A percentile compares a stretch with the other conserved stretches of the same genome.
Conservation (phyloP, 1,140 invertebrate genomes). For the Drosophila orena region DNA sequence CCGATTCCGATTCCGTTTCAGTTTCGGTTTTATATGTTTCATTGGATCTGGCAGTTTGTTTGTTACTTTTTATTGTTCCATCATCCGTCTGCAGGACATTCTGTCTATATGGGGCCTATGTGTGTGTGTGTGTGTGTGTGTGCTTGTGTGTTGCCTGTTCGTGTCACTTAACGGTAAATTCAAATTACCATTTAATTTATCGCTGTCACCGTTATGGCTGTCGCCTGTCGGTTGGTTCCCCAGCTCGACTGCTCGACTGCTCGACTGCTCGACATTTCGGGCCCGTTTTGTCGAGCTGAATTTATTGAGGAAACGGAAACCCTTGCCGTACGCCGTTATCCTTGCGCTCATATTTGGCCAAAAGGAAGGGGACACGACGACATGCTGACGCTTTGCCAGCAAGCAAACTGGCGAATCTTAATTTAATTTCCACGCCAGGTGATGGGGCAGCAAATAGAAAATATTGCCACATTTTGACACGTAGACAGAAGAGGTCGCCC, state of each 20-base stretch:
- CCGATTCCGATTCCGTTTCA: constrained; percentile 37
- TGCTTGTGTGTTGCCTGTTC: constrained; percentile 53
- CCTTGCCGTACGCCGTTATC: constrained; percentile 37
- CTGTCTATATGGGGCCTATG: constrained; percentile 22
- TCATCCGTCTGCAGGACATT: constrained; percentile 19
- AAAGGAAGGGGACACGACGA: constrained; percentile 39
- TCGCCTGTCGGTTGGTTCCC: constrained; percentile 59
- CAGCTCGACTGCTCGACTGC: neutral
- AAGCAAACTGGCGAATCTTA: constrained; percentile 47
- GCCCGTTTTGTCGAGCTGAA: constrained; percentile 28
- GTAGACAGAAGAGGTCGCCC: constrained; percentile 17
- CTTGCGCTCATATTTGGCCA: constrained; percentile 59
- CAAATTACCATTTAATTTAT: constrained; percentile 84
- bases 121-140: constrained; percentile 13
- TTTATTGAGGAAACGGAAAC: constrained; percentile 80
- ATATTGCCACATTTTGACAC: constrained; percentile 55
- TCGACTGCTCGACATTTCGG: constrained; percentile 17
- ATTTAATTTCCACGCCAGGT: constrained; percentile 45
- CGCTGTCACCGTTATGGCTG: constrained; percentile 83
- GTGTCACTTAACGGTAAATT: constrained; percentile 83
- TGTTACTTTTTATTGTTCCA: constrained; percentile 60
- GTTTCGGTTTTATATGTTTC: constrained; percentile 56
- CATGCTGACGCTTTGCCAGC: constrained; percentile 51
- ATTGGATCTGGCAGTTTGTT: constrained; percentile 66
- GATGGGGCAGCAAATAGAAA: constrained; percentile 21